A percentile compares a stretch with the other conserved stretches of the same genome.
phyloP scores from a whole-genome alignment of 2,113 vertebrate species.

The Tricholaema leucomelas region DNA sequence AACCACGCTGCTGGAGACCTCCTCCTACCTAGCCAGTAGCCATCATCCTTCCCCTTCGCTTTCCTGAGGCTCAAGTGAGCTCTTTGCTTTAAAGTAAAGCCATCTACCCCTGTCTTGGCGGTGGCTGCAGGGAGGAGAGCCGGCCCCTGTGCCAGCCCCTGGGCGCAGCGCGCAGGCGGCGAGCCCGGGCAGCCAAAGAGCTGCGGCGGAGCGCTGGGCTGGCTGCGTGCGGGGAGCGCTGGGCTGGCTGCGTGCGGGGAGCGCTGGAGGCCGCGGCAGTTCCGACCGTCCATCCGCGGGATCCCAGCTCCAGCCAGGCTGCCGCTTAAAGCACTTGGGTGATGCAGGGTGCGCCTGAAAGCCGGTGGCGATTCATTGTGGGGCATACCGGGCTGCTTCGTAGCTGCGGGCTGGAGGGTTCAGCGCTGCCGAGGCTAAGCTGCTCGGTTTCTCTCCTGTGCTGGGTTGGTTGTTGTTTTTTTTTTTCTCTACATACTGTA shows the following conservation, averaged over 20 bases:
- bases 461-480: not conserved
- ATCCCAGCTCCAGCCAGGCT: not conserved
- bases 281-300: not conserved
- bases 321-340: not conserved
- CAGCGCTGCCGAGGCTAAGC: not conserved
- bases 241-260: accelerated
- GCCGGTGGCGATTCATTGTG: not conserved
- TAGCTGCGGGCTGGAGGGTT: not conserved
- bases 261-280: not conserved
- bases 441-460: not conserved
- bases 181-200: too few relatives aligned
- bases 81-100: not conserved
- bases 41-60: not conserved
- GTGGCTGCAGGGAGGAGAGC: not conserved
- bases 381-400: not conserved
- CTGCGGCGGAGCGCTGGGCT: accelerated
- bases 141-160: accelerated
- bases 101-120: not conserved
- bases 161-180: too few relatives aligned
- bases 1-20: not conserved
- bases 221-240: not conserved
- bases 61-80: not conserved
- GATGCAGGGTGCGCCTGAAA: not conserved
- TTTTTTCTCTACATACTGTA: not conserved
- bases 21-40: not conserved